phyloP scores from a whole-genome alignment of 2,888 invertebrate genomes.

The Lithodes maja region DNA sequence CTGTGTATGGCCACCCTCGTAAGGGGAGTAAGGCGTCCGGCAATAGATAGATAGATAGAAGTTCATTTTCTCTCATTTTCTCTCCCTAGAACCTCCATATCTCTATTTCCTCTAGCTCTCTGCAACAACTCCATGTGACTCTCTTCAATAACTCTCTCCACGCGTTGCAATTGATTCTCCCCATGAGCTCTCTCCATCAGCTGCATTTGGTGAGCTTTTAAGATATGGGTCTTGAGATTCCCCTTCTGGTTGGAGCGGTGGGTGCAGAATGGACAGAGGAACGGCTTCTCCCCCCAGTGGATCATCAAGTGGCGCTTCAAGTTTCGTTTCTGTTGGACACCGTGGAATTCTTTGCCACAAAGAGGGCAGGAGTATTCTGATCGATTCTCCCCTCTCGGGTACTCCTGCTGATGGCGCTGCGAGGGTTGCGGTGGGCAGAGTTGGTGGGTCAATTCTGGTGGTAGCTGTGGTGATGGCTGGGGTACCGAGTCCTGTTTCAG shows the following conservation, averaged over 20 bases:
- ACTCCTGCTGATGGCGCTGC: conserved; percentile 29
- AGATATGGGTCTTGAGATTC: conserved; percentile 67
- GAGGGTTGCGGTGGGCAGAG: conserved; percentile 38
- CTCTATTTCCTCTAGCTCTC: too few species aligned
- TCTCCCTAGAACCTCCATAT: too few species aligned
- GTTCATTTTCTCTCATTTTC: too few species aligned
- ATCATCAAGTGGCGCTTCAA: conserved; percentile 66
- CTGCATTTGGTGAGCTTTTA: conserved; percentile 41
- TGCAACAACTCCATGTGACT: too few species aligned
- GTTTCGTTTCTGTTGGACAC: conserved; percentile 62
- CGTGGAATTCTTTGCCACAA: conserved; percentile 57
- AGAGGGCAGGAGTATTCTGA: conserved; percentile 37
- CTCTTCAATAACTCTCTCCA: too few species aligned
- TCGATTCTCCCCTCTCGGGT: conserved; percentile 11
- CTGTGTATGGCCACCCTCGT: too few species aligned
- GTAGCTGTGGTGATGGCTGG: conserved; percentile 42
- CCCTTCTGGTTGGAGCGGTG: conserved; percentile 64
- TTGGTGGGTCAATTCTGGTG: conserved; percentile 38
- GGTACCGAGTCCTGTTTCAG: conserved; percentile 49
- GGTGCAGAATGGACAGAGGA: conserved; percentile 62
- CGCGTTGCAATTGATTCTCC: background rate
- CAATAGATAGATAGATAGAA: too few species aligned
- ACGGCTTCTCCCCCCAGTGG: conserved; percentile 59
- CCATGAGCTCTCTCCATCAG: background rate
- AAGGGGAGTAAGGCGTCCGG: too few species aligned